These are phyloP conservation scores for Drosophila simulans DNA, from an alignment of 1,140 invertebrate genomes.

Conservation along the genomic window DNA sequence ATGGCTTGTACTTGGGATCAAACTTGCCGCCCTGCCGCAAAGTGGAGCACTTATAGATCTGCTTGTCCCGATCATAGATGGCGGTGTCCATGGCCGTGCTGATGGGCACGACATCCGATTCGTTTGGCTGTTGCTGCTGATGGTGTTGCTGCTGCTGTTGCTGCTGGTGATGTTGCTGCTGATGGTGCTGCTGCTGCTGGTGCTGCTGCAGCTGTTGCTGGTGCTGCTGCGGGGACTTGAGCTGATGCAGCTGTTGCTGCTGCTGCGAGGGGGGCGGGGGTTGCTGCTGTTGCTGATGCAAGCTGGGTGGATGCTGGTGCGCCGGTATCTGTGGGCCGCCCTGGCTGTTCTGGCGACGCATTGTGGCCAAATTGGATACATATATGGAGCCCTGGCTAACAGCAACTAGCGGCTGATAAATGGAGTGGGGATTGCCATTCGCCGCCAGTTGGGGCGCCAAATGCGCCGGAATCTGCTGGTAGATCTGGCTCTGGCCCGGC, in stretches of 20 bases:
- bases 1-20: conserved; percentile 83
- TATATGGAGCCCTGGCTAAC: conserved; percentile 81
- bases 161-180: conserved; percentile 30
- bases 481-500: conserved; percentile 77
- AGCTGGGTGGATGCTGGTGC: conserved; percentile 62
- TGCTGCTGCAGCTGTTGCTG: conserved; percentile 43
- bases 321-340: conserved; percentile 70
- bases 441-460: conserved; percentile 65
- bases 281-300: conserved; percentile 56
- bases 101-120: conserved; percentile 62
- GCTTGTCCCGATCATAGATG: conserved; percentile 84
- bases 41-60: conserved; percentile 84
- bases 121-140: conserved; percentile 53
- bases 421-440: conserved; percentile 81
- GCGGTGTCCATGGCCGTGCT: conserved; percentile 72
- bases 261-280: conserved; percentile 61
- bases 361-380: conserved; percentile 80
- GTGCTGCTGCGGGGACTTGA: conserved; percentile 66
- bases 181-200: conserved; percentile 24
- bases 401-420: conserved; percentile 81
- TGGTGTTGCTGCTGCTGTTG: conserved; percentile 37
- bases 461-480: conserved; percentile 82
- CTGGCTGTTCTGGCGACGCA: conserved; percentile 80
- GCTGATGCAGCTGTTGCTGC: conserved; percentile 71
- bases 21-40: conserved; percentile 83